Evolutionary conservation across 2,797 vertebrate genomes (phyloP), one percentile per base, ranked within the genome.

Genomic region (Oreochromis mossambicus): DNA sequence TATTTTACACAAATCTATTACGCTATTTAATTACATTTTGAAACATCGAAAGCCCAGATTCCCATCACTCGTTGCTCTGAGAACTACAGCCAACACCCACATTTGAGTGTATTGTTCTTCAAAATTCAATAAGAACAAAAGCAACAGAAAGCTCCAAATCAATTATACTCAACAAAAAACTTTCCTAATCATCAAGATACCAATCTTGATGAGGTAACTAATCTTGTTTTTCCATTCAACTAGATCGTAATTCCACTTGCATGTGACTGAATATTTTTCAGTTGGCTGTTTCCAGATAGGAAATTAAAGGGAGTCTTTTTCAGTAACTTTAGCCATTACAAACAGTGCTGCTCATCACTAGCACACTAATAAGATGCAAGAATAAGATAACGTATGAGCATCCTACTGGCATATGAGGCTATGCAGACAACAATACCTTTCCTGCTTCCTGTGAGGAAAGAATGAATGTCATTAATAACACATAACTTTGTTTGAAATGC

Each of bases 11-110:
- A 41, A 14, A 76, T 66, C 56, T 34, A 78, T 34, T 26, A 75
- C 26, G 43, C 43, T 50, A 75, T 80, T 82, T 38, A 81, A 70
- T 82, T 68, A 46, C 79, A 76, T 87, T 83, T 86, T 63, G 63
- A 78, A 82, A 56, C 32, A 75, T 48, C 6, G 15, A 75, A 19
- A 50, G 26, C 32, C 56, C 14, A 81, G 29, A 54, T 81, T 32
- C 38, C 6, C 41, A 29, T 75, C 51, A 68, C 9, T 38, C 8
- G 29, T 29, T 51, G 56, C 29, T 7, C 26, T 34, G 26, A 13
- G 15, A 75, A 82, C 56, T 56, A 41, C 46, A 10, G 78, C 56
- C 76, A 54, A 80, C 36, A 78, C 26, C 32, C 24, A 75, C 24
- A 46, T 36, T 8, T 17, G 29, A 58, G 7, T 8, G 3, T 24